These are phyloP conservation scores for Hydrozoanthus tunicans DNA, from an alignment of 64 coral and sea anemone genomes.

Conservation along the genomic window DNA sequence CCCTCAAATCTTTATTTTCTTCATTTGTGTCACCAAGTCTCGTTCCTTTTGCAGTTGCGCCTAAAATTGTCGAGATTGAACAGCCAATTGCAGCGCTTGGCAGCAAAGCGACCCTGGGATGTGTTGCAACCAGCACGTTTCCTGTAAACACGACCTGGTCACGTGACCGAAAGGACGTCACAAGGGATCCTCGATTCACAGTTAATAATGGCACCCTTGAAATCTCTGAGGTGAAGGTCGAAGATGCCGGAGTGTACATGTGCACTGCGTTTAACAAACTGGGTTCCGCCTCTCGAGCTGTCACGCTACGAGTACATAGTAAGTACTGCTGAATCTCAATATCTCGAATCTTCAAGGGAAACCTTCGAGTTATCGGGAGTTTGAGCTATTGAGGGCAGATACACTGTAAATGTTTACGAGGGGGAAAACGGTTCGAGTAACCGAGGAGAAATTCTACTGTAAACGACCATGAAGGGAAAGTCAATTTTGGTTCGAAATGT, in stretches of 20 bases:
- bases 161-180: constrained; percentile 17
- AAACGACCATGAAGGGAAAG: no score
- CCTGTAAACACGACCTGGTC: constrained; percentile 34
- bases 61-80: constrained; percentile 13
- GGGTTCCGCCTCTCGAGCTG: not conserved
- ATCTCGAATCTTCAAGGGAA: no score
- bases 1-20: not conserved
- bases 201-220: not conserved
- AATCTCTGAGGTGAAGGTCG: not conserved
- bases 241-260: constrained; percentile 12
- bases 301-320: constrained; percentile 14
- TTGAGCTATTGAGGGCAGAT: no score
- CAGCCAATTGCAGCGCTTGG: not conserved
- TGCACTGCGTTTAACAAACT: not conserved
- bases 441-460: no score
- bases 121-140: constrained; percentile 27
- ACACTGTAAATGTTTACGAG: no score
- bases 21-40: not conserved
- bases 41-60: constrained; percentile 14
- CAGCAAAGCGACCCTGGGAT: not conserved
- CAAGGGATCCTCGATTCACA: constrained; percentile 8
- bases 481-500: no score
- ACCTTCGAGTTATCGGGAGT: no score
- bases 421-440: no score
- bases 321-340: not conserved